Evolutionary conservation across 2,113 vertebrate species (phyloP).

Genomic region (Odontesthes bonariensis): DNA sequence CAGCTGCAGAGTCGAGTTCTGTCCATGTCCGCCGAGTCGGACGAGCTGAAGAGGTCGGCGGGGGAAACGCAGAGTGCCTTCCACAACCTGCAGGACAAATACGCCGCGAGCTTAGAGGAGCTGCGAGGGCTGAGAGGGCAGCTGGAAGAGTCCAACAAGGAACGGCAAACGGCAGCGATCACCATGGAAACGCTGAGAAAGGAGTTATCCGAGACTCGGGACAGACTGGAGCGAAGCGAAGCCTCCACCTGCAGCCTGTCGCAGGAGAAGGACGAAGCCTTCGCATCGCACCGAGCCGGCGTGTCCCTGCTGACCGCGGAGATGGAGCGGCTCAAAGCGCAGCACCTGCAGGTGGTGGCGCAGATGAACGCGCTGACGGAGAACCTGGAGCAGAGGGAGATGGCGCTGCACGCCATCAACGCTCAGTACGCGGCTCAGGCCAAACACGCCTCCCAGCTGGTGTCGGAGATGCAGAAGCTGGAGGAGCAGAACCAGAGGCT

Average conservation of each 20-base stretch:
- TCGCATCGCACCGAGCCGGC: slow-evolving; percentile 70
- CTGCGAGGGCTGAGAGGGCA: slow-evolving; percentile 61
- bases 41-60: slow-evolving; percentile 42
- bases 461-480: slow-evolving; percentile 76
- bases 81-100: slow-evolving; percentile 83
- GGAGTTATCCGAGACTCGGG: slow-evolving; percentile 68
- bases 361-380: slow-evolving; percentile 78
- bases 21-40: slow-evolving; percentile 43
- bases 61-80: slow-evolving; percentile 81
- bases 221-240: slow-evolving; percentile 69
- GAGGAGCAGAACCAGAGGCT: slow-evolving; percentile 80
- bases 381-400: slow-evolving; percentile 83
- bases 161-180: slow-evolving; percentile 62
- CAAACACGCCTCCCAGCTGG: slow-evolving; percentile 73
- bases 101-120: slow-evolving; percentile 72
- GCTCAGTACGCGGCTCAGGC: slow-evolving; percentile 81
- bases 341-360: slow-evolving; percentile 80
- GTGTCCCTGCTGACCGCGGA: slow-evolving; percentile 78
- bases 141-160: slow-evolving; percentile 66
- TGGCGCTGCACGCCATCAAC: slow-evolving; percentile 82
- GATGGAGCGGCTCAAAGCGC: slow-evolving; percentile 78
- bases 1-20: slow-evolving; percentile 73
- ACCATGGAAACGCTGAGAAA: slow-evolving; percentile 63
- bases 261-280: slow-evolving; percentile 79
- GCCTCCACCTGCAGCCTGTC: slow-evolving; percentile 67